Evolutionary conservation across 2,797 vertebrate genomes (phyloP), one percentile per base, ranked within the genome.

Genomic region (Clarias pachynema): DNA sequence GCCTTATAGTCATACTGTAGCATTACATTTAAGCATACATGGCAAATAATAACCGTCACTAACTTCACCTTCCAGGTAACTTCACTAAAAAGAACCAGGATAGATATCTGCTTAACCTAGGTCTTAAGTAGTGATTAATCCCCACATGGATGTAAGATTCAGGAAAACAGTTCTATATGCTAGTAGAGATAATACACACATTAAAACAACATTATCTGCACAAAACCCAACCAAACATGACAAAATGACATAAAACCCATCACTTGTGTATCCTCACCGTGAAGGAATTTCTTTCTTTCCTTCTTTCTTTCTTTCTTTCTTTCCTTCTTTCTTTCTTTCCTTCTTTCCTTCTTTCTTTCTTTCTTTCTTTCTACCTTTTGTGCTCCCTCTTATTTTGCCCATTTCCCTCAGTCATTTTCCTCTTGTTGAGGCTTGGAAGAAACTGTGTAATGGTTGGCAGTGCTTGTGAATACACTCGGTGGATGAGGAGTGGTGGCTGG

Each of bases 361-460:
- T 60, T 88, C 60, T 65, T 65, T 68, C 73, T 77, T 20, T 18
- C 31, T 82, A 65, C 5, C 63, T 73, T 56, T 78, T 74, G 29
- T 69, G 20, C 74, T 62, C 37, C 56, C 31, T 84, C 59, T 79
- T 59, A 77, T 82, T 75, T 84, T 80, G 62, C 40, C 79, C 40
- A 84, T 89, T 63, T 79, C 78, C n/a, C 84, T 56, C 49, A 68
- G 31, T 74, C 75, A 69, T 83, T 59, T 83, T 62, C 53, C 78
- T 85, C 81, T 85, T 75, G 53, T 86, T 77, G 72, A 77, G 70
- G 57, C 62, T 84, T 82, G 73, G 79, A 85, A 87, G 86, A 79
- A 56, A 83, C 83, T 87, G 74, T 77, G 85, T 70, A 87, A 89
- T 93, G 90, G 90, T 90, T 86, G 88, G 83, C 87, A 86, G 79